phyloP scores from a whole-genome alignment of 2,797 vertebrate genomes.

The Anguilla pacifica region DNA sequence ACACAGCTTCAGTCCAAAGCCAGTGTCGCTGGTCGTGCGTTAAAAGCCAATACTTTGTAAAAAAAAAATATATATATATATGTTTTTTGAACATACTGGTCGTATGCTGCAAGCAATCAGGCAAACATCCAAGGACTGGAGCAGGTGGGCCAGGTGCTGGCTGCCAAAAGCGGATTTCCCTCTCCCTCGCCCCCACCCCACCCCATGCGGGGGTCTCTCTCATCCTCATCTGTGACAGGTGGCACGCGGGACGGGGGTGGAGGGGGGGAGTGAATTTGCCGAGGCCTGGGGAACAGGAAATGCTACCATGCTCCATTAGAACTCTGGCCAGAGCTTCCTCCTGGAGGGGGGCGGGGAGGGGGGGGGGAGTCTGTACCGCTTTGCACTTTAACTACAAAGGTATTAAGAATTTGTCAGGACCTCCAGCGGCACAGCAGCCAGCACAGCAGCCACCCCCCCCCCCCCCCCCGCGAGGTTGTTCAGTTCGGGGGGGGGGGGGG shows the following conservation, averaged over 20 bases:
- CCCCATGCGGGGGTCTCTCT: background rate
- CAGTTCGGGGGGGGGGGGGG: background rate
- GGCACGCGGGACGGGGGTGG: background rate
- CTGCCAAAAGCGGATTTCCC: conserved; percentile 3
- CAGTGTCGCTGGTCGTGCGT: background rate
- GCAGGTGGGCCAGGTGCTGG: background rate
- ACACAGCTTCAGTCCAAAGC: background rate
- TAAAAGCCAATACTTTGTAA: background rate
- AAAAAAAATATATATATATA: too few relatives aligned
- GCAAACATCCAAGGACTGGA: conserved; percentile 10
- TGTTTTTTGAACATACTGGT: too few relatives aligned
- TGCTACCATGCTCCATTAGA: background rate
- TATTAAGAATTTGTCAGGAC: background rate
- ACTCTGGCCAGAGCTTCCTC: background rate
- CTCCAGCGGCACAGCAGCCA: background rate
- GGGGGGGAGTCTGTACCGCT: background rate
- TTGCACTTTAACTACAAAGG: background rate
- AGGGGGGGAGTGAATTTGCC: background rate
- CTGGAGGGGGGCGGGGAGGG: background rate
- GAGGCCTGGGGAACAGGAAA: background rate
- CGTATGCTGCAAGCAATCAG: conserved; percentile 33
- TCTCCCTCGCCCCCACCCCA: background rate
- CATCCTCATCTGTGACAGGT: conserved; percentile 32
- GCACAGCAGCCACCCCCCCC: too few relatives aligned
- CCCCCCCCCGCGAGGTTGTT: background rate